Conservation (phyloP, 2,888 invertebrate genomes). For the Nomada hirtipes region DNA sequence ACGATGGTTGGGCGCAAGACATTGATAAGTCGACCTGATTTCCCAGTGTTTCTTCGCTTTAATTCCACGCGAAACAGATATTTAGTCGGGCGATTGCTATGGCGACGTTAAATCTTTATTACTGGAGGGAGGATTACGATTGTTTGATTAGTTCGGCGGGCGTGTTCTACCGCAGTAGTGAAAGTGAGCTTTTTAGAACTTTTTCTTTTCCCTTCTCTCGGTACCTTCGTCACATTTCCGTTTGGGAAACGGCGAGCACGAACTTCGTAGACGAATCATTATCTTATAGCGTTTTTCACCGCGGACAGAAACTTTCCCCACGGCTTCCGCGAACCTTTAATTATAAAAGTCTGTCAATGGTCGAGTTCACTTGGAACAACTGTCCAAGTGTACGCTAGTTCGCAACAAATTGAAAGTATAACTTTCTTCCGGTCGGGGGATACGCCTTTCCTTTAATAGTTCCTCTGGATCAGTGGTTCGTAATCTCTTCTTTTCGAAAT, state of each 20-base stretch:
- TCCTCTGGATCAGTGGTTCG: neutral
- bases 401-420: conserved; percentile 7
- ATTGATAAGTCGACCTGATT: conserved; percentile 48
- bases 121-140: neutral
- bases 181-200: no score
- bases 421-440: no score
- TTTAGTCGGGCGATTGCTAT: neutral
- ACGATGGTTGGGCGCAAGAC: neutral
- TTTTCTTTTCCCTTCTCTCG: no score
- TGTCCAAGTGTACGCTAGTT: conserved; percentile 2
- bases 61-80: conserved; percentile 23
- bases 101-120: neutral
- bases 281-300: conserved; percentile 56
- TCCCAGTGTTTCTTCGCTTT: conserved; percentile 13
- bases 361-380: conserved; percentile 22
- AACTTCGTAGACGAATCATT: conserved; percentile 40
- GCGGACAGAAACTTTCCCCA: conserved; percentile 15
- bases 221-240: neutral
- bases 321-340: conserved; percentile 17
- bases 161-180: neutral
- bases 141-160: conserved; percentile 1
- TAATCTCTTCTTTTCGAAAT: no score
- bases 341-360: conserved; percentile 36
- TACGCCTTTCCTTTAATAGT: conserved; percentile 5
- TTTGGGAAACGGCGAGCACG: no score